phyloP scores from a whole-genome alignment of 2,888 invertebrate genomes.

The Drosophila mercatorum region DNA sequence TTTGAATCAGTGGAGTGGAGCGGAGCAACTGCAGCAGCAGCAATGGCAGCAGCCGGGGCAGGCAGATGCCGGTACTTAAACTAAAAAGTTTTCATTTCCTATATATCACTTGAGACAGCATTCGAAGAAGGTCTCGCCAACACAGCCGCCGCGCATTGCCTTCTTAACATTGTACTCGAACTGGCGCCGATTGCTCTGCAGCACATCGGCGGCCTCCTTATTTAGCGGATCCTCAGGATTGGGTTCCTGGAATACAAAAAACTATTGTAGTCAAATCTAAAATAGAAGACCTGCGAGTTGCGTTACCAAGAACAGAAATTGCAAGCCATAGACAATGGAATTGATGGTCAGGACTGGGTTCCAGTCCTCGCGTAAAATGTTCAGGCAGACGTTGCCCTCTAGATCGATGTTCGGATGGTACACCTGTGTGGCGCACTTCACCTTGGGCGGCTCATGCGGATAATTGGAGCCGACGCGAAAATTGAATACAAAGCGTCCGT shows the following conservation, averaged over 20 bases:
- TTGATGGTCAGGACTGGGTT: constrained; percentile 99
- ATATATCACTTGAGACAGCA: constrained; percentile 96
- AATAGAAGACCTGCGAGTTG: neutral
- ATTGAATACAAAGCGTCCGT: constrained; percentile 97
- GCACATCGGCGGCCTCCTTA: constrained; percentile 98
- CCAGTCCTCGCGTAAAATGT: constrained; percentile 99
- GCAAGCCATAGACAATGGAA: constrained; percentile 98
- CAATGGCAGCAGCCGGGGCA: constrained; percentile 55
- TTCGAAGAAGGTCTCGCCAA: constrained; percentile 97
- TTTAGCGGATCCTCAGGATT: constrained; percentile 99
- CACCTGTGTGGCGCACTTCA: constrained; percentile 98
- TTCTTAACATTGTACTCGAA: constrained; percentile 98
- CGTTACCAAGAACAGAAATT: constrained; percentile 95
- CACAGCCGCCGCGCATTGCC: constrained; percentile 98
- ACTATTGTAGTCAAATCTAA: neutral
- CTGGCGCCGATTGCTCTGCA: constrained; percentile 95
- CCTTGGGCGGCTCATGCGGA: constrained; percentile 99
- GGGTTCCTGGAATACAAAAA: constrained; percentile 90
- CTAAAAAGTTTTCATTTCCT: constrained; percentile 84
- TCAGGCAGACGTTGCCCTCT: constrained; percentile 98
- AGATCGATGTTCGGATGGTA: constrained; percentile 99
- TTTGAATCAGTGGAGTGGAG: constrained; percentile 46
- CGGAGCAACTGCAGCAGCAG: constrained; percentile 15
- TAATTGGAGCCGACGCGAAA: constrained; percentile 97
- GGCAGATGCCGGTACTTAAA: constrained; percentile 83